Conservation (phyloP, 2,113 vertebrate species). For the Pongo pygmaeus region DNA sequence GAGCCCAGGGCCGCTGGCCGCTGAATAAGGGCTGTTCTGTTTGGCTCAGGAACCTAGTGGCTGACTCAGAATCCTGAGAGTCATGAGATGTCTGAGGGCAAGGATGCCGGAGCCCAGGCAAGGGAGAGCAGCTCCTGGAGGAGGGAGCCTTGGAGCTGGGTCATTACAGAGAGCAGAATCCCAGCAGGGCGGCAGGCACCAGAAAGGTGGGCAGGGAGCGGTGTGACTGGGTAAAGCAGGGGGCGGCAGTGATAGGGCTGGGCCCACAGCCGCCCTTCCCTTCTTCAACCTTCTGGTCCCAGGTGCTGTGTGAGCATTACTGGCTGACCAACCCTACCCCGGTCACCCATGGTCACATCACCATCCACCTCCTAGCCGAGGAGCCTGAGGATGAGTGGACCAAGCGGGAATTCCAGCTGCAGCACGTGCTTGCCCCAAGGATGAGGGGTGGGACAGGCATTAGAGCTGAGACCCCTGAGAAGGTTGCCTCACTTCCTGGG, state of each 20-base stretch:
- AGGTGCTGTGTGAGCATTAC: constrained; percentile 93
- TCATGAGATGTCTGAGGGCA: background rate
- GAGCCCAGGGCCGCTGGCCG: background rate
- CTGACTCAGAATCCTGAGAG: background rate
- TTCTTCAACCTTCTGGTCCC: background rate
- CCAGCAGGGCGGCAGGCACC: background rate
- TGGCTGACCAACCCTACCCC: constrained; percentile 87
- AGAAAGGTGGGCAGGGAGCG: background rate
- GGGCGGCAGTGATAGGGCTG: background rate
- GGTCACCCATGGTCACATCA: constrained; percentile 83
- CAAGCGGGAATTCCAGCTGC: constrained; percentile 86
- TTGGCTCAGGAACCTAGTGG: background rate
- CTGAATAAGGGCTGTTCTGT: background rate
- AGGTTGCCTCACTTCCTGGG: background rate
- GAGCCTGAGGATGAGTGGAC: constrained; percentile 88
- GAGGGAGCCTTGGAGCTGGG: background rate
- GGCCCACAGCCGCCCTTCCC: rapidly evolving
- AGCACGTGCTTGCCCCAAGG: constrained; percentile 82
- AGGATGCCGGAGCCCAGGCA: background rate
- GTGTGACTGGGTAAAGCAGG: no score
- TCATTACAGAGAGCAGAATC: background rate
- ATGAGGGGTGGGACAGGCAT: background rate
- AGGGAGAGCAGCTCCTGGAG: background rate
- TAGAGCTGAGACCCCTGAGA: background rate
- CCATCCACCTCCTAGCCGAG: constrained; percentile 84